Evolutionary conservation across 2,888 invertebrate species (phyloP), one percentile per base, ranked within the genome.

Genomic region (Byasa hedistus): DNA sequence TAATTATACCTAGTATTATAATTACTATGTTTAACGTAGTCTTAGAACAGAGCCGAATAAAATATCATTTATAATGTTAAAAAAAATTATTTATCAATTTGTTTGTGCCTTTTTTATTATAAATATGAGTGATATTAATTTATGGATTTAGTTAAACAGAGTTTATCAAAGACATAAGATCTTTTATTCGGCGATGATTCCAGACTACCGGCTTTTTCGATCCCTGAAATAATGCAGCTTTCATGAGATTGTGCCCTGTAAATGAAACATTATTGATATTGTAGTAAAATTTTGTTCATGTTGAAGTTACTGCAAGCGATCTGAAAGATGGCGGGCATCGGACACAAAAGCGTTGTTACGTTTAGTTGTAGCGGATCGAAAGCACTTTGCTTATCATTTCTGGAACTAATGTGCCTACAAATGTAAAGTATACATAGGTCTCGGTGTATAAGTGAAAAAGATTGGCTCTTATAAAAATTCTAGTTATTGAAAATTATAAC

Each of bases 361-460:
- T 81, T 80, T 79, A 84, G 85, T 89, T 87, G 84, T 90, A 90
- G 88, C 81, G 86, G 86, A 89, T 89, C 84, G 85, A 81, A 84
- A 87, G 88, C 89, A 89, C 87, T 84, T 54, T 54, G 52, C 87
- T 77, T 88, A 88, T 84, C 87, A 56, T 51, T 66, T 87, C 84
- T 86, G 83, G 87, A 89, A 91, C 90, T 89, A 85, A 89, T 90
- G 91, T 91, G 90, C 91, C 91, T 91, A 89, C 90, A 89, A 89
- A 86, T 89, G 84, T 89, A 89, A 91, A 89, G 84, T 91, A 89
- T 86, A 83, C 81, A 86, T 89, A 91, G 90, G 88, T 86, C 85
- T 87, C 73, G 85, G 84, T 86, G 79, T 39, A 39, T 86, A 87
- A 86, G 86, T 84, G 85, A 88, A 82, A 81, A 84, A 81, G 80